Evolutionary conservation across 2,797 vertebrate genomes (phyloP).

Genomic region (Sebastes minor): DNA sequence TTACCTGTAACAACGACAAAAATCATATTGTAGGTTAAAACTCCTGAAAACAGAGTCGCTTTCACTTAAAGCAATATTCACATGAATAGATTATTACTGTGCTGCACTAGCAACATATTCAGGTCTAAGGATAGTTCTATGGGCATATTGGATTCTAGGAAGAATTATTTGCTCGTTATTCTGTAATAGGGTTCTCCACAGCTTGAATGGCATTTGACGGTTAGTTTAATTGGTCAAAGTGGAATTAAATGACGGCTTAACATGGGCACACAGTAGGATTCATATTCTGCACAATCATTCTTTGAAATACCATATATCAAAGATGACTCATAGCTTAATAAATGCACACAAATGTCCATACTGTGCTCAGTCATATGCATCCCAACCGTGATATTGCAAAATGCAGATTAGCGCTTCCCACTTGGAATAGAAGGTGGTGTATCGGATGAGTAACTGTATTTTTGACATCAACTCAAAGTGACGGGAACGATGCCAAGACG

Average conservation of each 20-base stretch:
- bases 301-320: neutral
- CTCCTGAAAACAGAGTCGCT: no score
- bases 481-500: constrained; percentile 49
- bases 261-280: neutral
- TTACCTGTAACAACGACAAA: no score
- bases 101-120: no score
- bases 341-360: neutral
- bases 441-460: constrained; percentile 57
- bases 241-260: constrained; percentile 25
- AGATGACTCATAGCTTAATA: neutral
- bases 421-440: constrained; percentile 27
- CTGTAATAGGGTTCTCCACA: neutral
- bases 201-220: constrained; percentile 10
- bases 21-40: no score
- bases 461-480: constrained; percentile 56
- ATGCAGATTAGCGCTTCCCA: constrained; percentile 32
- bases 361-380: constrained; percentile 6
- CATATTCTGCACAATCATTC: neutral
- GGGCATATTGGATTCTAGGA: neutral
- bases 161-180: neutral
- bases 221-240: constrained; percentile 11
- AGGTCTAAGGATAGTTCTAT: no score
- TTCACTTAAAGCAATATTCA: no score
- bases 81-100: no score
- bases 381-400: constrained; percentile 26